These are phyloP conservation scores for Hypercompe scribonia DNA, from an alignment of 2,888 invertebrate genomes.

Conservation along the genomic window DNA sequence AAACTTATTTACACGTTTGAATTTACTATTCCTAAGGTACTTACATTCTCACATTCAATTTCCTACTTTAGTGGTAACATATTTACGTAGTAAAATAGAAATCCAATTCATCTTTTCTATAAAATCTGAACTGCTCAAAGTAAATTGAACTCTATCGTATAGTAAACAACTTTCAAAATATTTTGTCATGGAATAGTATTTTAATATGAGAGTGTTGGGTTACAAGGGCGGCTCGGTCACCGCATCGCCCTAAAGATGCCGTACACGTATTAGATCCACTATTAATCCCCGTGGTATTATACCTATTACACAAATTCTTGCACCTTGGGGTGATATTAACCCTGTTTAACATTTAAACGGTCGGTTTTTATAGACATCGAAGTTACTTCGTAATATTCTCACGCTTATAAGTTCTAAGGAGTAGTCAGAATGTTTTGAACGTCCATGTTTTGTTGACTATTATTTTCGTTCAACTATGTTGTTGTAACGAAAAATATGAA, in stretches of 20 bases:
- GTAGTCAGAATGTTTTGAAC: neutral
- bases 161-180: slow-evolving; percentile 10
- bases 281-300: slow-evolving; percentile 48
- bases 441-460: neutral
- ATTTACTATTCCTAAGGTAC: slow-evolving; percentile 22
- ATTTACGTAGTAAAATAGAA: slow-evolving; percentile 15
- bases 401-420: neutral
- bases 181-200: slow-evolving; percentile 11
- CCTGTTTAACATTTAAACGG: slow-evolving; percentile 49
- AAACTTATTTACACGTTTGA: slow-evolving; percentile 12
- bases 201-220: slow-evolving; percentile 19
- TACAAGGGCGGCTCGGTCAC: slow-evolving; percentile 28
- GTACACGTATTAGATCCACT: slow-evolving; percentile 44
- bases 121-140: neutral
- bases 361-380: slow-evolving; percentile 25
- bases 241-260: slow-evolving; percentile 35
- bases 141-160: slow-evolving; percentile 9
- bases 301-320: slow-evolving; percentile 39
- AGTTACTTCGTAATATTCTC: slow-evolving; percentile 9
- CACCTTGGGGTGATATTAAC: slow-evolving; percentile 43
- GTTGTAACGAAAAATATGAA: too few species aligned
- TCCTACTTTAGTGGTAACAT: slow-evolving; percentile 11
- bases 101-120: slow-evolving; percentile 8
- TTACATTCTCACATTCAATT: slow-evolving; percentile 10
- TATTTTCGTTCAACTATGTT: too few species aligned